A percentile compares a stretch with the other conserved stretches of the same genome.
These are phyloP conservation scores for Alitta virens DNA, from an alignment of 2,888 invertebrate genomes.

Conservation along the genomic window DNA sequence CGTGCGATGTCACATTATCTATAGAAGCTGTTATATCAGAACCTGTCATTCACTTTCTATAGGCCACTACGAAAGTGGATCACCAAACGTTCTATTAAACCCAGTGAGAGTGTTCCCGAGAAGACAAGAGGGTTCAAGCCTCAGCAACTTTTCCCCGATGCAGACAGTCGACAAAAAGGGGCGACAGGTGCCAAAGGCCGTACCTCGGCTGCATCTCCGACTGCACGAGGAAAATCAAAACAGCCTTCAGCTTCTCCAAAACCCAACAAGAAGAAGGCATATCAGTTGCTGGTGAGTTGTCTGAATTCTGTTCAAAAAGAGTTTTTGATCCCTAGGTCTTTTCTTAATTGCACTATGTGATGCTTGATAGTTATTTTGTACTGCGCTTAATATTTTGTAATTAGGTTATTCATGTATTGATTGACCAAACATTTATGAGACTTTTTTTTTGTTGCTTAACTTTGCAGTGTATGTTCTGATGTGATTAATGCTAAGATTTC, in stretches of 20 bases:
- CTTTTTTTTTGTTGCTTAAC: too few relatives aligned
- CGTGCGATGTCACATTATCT: too few relatives aligned
- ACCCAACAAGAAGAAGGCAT: neutral
- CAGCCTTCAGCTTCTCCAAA: neutral
- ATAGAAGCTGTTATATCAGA: too few relatives aligned
- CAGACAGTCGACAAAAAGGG: neutral
- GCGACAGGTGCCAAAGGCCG: neutral
- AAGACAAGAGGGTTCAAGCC: too few relatives aligned
- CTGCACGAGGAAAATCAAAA: constrained; percentile 3
- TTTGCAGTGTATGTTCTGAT: too few relatives aligned
- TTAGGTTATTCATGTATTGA: too few relatives aligned
- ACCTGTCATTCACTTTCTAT: too few relatives aligned
- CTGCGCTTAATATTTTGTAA: too few relatives aligned
- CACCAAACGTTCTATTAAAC: neutral
- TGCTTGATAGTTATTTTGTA: too few relatives aligned
- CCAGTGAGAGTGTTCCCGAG: neutral
- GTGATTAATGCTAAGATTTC: too few relatives aligned
- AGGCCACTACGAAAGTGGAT: constrained; percentile 15
- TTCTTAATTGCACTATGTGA: too few relatives aligned
- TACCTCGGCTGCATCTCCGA: neutral
- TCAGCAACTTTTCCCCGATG: neutral
- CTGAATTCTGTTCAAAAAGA: neutral
- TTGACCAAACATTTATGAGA: too few relatives aligned
- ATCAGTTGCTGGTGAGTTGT: neutral
- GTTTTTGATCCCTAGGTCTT: neutral